Evolutionary conservation across 2,888 invertebrate genomes (phyloP), one percentile per base, ranked within the genome.

Genomic region (Macaria liturata): DNA sequence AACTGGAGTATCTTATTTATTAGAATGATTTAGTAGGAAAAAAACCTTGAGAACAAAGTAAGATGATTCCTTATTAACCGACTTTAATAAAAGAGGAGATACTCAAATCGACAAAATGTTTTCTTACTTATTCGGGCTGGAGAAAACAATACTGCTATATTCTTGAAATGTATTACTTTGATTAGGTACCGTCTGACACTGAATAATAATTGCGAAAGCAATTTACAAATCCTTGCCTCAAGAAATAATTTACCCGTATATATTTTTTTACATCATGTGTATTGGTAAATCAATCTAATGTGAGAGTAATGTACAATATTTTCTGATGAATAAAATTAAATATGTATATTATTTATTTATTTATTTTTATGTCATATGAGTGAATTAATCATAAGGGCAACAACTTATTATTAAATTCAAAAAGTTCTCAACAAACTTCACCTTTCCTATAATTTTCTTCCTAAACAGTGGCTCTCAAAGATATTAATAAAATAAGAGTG

Each of bases 401-500:
- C 8, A 39, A 0, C 39, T 39, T 39, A 3, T 8, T 39, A 39
- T 39, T 3, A 1, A 39, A 39, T 39, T 3, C 8, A 39, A 37
- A 6, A 37, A n/a, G 32, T 4, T 32, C 4, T 34, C 9, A 46
- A 9, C 48, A 48, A 48, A 48, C 4, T 48, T 48, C 20, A 30
- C 9, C 5, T 42, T n/a, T n/a, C 9, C 3, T 39, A 42, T 37
- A 4, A 1, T 37, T 37, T 6, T 37, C 7, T 4, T 6, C 39
- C 44, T 31, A 32, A 57, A 40, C 31, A 42, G 1, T 6, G 32
- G 8, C 37, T 31, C 31, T 50, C 42, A 46, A 8, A 46, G 40
- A 47, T 58, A 45, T 56, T 52, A 51, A 59, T 59, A 51, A 59
- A 50, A 49, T 49, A 80, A 77, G 78, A 74, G 77, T 77, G 74